Evolutionary conservation across 1,140 invertebrate species (phyloP), one percentile per base, ranked within the genome.

Genomic region (Chymomyza costata): DNA sequence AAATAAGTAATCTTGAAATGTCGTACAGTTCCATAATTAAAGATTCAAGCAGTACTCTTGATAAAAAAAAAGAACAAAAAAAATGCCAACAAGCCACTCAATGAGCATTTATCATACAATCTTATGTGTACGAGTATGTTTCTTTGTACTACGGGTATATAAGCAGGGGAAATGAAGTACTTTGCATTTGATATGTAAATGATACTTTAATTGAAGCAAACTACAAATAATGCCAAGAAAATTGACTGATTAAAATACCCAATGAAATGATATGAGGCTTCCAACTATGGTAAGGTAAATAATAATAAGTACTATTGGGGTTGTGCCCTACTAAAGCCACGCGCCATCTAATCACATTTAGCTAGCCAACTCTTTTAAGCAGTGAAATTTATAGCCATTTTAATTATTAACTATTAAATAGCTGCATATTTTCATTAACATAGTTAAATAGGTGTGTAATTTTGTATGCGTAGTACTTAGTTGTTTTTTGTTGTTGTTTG

Each of bases 401-500:
- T 62, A 71, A 70, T 63, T 58, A 46, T 56, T 54, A 59, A 54
- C 56, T 56, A 67, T 64, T 71, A 59, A 78, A 80, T 66, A 47
- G 40, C 32, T 61, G 52, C 56, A 8, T 8, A 25, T 25, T 25
- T 25, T 25, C 21, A 25, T 25, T 25, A 25, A 25, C 21, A 25
- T 65, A 76, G 58, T 56, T 78, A 76, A 78, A 54, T 76, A 65
- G 70, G 53, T 61, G 71, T 76, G 60, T 50, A 40, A 37, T 19
- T 37, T 32, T 50, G 38, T 3, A n/a, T 37, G 28, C 25, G n/a
- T n/a, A n/a, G n/a, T n/a, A n/a, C n/a, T n/a, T n/a, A n/a, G 47
- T 35, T 56, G 32, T 39, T 54, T n/a, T 49, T 28, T 58, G 44
- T n/a, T 49, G 32, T 10, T 51, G 64, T 19, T n/a, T 37, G 65